Percentiles rank a stretch among this genome's conserved stretches.
These are phyloP conservation scores for Palaemon carinicauda DNA, from an alignment of 1,140 invertebrate species.

Conservation along the genomic window DNA sequence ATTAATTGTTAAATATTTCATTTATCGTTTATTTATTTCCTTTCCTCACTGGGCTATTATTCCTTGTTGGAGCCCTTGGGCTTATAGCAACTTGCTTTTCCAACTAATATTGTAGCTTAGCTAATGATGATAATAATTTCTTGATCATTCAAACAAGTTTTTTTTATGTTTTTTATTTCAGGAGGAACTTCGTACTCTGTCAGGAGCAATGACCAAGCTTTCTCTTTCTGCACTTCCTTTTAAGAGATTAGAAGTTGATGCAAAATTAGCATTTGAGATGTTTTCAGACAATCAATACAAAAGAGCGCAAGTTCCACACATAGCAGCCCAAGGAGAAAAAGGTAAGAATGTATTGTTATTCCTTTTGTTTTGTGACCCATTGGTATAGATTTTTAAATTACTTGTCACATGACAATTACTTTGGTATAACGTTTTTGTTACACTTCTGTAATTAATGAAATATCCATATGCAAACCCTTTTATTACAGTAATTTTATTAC, in stretches of 20 bases:
- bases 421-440: not conserved
- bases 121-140: not conserved
- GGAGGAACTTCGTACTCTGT: constrained; percentile 80
- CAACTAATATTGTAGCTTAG: too few species aligned
- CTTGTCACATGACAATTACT: not conserved
- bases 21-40: too few species aligned
- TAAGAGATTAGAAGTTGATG: constrained; percentile 80
- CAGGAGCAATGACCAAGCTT: constrained; percentile 78
- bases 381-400: not conserved
- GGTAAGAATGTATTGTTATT: too few species aligned
- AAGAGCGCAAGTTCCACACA: constrained; percentile 81
- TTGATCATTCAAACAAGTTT: not conserved
- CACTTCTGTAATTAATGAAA: not conserved
- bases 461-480: not conserved
- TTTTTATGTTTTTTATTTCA: not conserved
- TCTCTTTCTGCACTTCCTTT: constrained; percentile 72
- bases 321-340: constrained; percentile 67
- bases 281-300: constrained; percentile 89
- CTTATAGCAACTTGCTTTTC: too few species aligned
- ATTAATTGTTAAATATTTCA: too few species aligned
- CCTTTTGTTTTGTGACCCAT: constrained; percentile 24
- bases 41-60: too few species aligned
- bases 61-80: too few species aligned
- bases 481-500: too few species aligned
- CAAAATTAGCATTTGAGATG: constrained; percentile 80